phyloP scores from a whole-genome alignment of 2,888 invertebrate genomes.

The Drosophila suboccidentalis region DNA sequence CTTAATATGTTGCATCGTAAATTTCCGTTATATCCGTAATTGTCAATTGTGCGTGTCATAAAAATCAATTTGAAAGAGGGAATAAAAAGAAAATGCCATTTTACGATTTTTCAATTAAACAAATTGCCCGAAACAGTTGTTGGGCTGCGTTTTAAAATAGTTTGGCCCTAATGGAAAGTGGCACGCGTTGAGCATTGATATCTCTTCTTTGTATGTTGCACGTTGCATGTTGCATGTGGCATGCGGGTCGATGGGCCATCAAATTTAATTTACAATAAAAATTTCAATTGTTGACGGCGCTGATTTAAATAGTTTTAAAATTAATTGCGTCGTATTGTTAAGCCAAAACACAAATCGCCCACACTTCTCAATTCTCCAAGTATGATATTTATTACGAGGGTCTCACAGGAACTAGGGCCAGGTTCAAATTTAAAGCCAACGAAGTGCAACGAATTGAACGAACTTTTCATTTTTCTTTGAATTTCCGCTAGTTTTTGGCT shows the following conservation, averaged over 20 bases:
- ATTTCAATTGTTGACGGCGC: conserved; percentile 62
- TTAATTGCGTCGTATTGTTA: conserved; percentile 58
- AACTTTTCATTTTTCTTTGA: conserved; percentile 68
- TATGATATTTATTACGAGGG: not conserved
- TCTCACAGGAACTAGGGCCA: conserved; percentile 7
- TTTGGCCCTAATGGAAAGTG: conserved; percentile 40
- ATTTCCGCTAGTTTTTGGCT: conserved; percentile 47
- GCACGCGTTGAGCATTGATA: conserved; percentile 52
- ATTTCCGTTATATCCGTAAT: conserved; percentile 69
- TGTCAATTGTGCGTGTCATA: conserved; percentile 76
- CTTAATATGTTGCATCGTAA: conserved; percentile 60
- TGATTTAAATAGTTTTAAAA: conserved; percentile 78
- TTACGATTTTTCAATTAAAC: conserved; percentile 83
- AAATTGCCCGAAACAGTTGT: conserved; percentile 68
- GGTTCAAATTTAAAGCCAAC: conserved; percentile 53
- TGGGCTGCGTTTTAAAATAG: conserved; percentile 50
- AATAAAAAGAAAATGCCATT: conserved; percentile 52
- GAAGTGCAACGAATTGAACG: conserved; percentile 75
- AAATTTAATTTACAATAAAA: conserved; percentile 67
- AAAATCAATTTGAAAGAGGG: conserved; percentile 70
- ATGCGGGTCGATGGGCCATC: conserved; percentile 53
- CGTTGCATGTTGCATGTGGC: conserved; percentile 18
- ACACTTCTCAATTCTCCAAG: conserved; percentile 44
- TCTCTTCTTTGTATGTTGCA: conserved; percentile 10
- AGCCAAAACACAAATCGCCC: conserved; percentile 62